These are phyloP conservation scores for Onychostruthus taczanowskii DNA, from an alignment of 2,113 vertebrate species.

Conservation along the genomic window DNA sequence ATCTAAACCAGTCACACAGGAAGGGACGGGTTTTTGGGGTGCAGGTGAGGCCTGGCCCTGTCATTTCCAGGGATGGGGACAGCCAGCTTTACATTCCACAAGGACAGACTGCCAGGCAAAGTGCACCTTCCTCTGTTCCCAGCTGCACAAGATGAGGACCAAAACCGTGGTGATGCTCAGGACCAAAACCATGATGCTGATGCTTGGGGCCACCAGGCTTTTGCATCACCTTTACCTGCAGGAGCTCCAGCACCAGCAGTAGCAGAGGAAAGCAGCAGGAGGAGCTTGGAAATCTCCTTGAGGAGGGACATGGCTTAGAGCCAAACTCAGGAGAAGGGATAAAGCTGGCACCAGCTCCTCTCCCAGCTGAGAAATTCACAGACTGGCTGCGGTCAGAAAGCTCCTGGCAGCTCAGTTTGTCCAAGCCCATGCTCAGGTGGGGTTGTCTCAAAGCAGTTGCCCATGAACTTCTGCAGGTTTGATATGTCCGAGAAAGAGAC, in stretches of 20 bases:
- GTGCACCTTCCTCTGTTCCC: background rate
- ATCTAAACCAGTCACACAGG: background rate
- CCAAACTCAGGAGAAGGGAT: background rate
- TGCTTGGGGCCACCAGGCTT: background rate
- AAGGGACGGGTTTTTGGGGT: accelerated
- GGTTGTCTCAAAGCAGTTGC: background rate
- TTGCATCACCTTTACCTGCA: background rate
- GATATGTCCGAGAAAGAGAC: background rate
- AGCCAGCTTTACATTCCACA: background rate
- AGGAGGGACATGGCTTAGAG: background rate
- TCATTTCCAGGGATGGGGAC: background rate
- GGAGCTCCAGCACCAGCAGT: background rate
- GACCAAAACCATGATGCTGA: background rate
- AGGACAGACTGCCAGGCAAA: background rate
- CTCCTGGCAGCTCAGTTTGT: background rate
- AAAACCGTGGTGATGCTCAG: background rate
- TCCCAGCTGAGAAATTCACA: background rate
- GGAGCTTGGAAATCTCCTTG: background rate
- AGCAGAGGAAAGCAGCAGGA: background rate
- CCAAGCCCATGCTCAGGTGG: background rate
- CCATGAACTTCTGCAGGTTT: background rate
- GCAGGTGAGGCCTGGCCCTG: background rate
- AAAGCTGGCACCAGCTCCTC: background rate
- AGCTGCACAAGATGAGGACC: background rate
- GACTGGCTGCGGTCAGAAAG: background rate